A percentile compares a stretch with the other conserved stretches of the same genome.
phyloP scores from a whole-genome alignment of 1,140 invertebrate genomes.

The Drosophila obscura region DNA sequence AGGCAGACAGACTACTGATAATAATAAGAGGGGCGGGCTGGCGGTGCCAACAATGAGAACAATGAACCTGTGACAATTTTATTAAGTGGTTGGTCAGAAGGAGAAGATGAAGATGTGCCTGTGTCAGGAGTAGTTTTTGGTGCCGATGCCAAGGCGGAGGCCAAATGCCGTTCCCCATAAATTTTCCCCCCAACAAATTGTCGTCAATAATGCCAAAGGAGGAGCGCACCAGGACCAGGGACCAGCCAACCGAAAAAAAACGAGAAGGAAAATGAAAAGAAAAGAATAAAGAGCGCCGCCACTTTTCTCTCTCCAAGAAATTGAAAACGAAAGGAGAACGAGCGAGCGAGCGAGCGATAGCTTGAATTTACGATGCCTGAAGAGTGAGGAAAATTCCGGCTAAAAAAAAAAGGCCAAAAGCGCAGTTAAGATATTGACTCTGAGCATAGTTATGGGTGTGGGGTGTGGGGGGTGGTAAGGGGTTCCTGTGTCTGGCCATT shows the following conservation, averaged over 20 bases:
- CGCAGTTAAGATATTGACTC: slow-evolving; percentile 16
- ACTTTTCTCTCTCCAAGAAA: slow-evolving; percentile 29
- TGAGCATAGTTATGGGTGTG: background rate
- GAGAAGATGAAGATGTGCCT: too few relatives aligned
- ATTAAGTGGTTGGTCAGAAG: slow-evolving; percentile 53
- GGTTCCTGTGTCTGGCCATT: background rate
- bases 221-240: slow-evolving; percentile 7
- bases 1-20: slow-evolving; percentile 42
- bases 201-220: slow-evolving; percentile 63
- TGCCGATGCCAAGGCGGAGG: slow-evolving; percentile 38
- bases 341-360: slow-evolving; percentile 11
- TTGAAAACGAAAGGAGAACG: slow-evolving; percentile 55
- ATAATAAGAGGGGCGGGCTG: slow-evolving; percentile 30
- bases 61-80: slow-evolving; percentile 74
- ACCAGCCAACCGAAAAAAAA: background rate
- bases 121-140: slow-evolving; percentile 37
- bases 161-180: slow-evolving; percentile 55
- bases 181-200: slow-evolving; percentile 68
- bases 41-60: slow-evolving; percentile 56
- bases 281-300: background rate
- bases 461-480: background rate
- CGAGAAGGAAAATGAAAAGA: slow-evolving; percentile 3
- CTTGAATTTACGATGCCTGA: slow-evolving; percentile 36
- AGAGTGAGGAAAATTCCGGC: slow-evolving; percentile 9
- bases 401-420: slow-evolving; percentile 3